Evolutionary conservation across 2,113 vertebrate species (phyloP).

Genomic region (Axis porcinus): DNA sequence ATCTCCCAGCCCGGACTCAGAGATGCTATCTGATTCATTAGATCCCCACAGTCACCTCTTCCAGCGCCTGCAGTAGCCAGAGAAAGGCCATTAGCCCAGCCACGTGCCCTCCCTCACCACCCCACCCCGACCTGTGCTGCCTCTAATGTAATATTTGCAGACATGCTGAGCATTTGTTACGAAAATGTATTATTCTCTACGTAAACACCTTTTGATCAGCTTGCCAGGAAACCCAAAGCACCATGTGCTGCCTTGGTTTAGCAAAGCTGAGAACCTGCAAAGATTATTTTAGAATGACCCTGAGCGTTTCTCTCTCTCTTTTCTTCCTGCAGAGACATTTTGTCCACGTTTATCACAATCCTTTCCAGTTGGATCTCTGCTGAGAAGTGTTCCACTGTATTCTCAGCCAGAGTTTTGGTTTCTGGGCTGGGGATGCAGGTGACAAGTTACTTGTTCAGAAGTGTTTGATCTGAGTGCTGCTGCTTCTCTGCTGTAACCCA

Average conservation of each 20-base stretch:
- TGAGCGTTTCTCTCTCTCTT: not conserved
- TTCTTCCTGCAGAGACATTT: conserved; percentile 44
- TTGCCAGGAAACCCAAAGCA: conserved; percentile 23
- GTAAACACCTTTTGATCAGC: conserved; percentile 60
- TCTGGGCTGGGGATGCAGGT: not conserved
- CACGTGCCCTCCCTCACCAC: not conserved
- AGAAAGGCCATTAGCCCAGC: not conserved
- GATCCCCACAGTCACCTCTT: conserved; percentile 49
- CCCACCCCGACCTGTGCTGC: not conserved
- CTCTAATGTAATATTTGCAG: conserved; percentile 61
- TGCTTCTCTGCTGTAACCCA: not conserved
- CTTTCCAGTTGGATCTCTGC: not conserved
- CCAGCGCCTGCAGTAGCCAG: not conserved
- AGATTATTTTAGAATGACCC: conserved; percentile 60
- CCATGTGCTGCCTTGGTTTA: conserved; percentile 23
- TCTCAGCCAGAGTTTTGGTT: not conserved
- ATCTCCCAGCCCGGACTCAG: conserved; percentile 73
- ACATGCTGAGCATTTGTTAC: conserved; percentile 14
- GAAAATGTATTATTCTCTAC: conserved; percentile 47
- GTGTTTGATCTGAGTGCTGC: fast-evolving
- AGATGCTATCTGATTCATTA: conserved; percentile 73
- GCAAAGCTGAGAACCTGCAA: conserved; percentile 44
- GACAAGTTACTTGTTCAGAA: not conserved
- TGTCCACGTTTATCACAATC: not conserved
- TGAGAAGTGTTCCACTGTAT: not conserved